Evolutionary conservation across 2,888 invertebrate species (phyloP).

Genomic region (Silvanus unidentatus): DNA sequence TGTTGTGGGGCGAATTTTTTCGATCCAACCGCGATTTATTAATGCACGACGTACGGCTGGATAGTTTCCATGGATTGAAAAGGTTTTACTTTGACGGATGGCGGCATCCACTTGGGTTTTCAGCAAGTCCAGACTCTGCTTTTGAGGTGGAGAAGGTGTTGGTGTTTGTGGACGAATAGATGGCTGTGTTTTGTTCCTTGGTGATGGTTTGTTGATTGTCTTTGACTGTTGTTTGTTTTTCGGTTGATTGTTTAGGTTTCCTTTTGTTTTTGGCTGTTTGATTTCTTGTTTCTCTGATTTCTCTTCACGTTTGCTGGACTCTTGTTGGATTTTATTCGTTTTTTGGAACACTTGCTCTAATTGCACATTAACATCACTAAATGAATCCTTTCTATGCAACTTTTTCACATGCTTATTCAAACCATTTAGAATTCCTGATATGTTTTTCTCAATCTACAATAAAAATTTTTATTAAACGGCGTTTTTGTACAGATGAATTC

Average conservation of each 20-base stretch:
- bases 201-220: too few relatives aligned
- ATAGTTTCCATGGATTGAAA: conserved; percentile 52
- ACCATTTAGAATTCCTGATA: conserved; percentile 13
- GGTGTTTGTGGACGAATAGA: too few relatives aligned
- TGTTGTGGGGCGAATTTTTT: conserved; percentile 53
- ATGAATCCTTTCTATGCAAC: conserved; percentile 15
- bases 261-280: too few relatives aligned
- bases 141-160: too few relatives aligned
- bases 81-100: conserved; percentile 51
- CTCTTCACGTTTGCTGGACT: background rate
- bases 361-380: conserved; percentile 17
- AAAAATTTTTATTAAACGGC: background rate
- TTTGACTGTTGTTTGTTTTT: background rate
- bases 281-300: background rate
- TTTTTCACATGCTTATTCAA: conserved; percentile 15
- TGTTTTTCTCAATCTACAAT: conserved; percentile 22
- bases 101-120: conserved; percentile 45
- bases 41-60: conserved; percentile 55
- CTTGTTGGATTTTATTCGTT: background rate
- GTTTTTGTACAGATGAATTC: too few relatives aligned
- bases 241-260: too few relatives aligned
- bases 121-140: too few relatives aligned
- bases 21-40: conserved; percentile 65
- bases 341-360: conserved; percentile 16
- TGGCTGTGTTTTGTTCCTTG: too few relatives aligned